Evolutionary conservation across 92 coral and sea anemone species (phyloP).

Genomic region (Heteractis magnifica): DNA sequence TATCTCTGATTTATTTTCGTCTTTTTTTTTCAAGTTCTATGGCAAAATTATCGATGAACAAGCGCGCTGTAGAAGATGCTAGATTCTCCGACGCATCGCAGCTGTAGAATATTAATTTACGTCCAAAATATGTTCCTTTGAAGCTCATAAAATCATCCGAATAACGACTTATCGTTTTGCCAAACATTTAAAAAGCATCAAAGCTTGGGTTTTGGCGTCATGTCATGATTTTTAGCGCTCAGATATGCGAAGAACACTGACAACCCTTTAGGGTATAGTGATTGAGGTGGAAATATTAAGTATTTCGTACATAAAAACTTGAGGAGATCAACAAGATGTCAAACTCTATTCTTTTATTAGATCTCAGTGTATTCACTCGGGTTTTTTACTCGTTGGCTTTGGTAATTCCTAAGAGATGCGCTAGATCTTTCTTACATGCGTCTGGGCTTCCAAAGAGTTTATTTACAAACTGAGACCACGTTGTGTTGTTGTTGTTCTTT

Average conservation of each 20-base stretch:
- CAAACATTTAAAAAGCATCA: neutral
- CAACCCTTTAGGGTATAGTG: neutral
- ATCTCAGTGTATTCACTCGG: neutral
- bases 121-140: constrained; percentile 9
- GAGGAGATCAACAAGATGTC: neutral
- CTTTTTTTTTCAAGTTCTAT: neutral
- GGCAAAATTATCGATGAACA: neutral
- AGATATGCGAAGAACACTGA: neutral
- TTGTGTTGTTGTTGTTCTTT: constrained; percentile 8
- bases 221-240: neutral
- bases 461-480: constrained; percentile 12
- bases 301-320: constrained; percentile 4
- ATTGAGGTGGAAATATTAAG: constrained; percentile 4
- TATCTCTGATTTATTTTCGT: neutral
- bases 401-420: neutral
- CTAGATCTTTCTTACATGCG: neutral
- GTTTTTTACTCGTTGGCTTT: neutral
- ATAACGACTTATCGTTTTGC: neutral
- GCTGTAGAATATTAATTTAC: constrained; percentile 21
- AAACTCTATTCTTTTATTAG: neutral
- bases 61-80: constrained; percentile 9
- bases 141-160: neutral
- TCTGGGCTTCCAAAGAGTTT: neutral
- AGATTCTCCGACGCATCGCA: neutral
- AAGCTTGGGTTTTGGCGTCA: neutral